A percentile compares a stretch with the other conserved stretches of the same genome.
Conservation (phyloP, 2,113 vertebrate genomes). For the Gulo gulo region DNA sequence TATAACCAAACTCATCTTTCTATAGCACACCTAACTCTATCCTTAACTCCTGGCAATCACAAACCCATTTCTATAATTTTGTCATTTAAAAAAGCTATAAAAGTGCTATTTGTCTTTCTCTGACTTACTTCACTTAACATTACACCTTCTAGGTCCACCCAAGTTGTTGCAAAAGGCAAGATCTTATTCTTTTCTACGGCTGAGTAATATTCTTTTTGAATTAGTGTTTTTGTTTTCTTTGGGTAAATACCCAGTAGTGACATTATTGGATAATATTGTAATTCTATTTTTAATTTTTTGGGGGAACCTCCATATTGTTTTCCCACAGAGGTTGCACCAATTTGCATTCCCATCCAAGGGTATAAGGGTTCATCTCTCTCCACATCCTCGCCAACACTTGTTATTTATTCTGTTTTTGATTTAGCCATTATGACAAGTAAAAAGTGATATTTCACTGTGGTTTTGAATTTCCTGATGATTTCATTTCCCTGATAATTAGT, state of each 20-base stretch:
- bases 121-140: background rate
- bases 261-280: background rate
- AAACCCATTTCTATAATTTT: slow-evolving; percentile 1
- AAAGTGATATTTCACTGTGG: background rate
- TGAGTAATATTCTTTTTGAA: background rate
- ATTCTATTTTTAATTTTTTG: background rate
- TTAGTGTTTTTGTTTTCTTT: background rate
- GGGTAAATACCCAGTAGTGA: background rate
- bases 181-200: background rate
- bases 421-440: background rate
- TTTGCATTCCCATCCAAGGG: background rate
- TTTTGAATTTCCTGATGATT: background rate
- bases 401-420: background rate
- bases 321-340: background rate
- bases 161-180: background rate
- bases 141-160: background rate
- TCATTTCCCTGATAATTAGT: background rate
- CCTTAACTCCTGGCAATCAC: background rate
- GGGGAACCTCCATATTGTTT: background rate
- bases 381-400: background rate
- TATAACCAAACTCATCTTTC: background rate
- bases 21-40: background rate
- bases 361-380: background rate
- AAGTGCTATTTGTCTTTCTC: background rate
- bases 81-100: background rate